Evolutionary conservation across 1,140 invertebrate genomes (phyloP).

Genomic region (Papilio machaon): DNA sequence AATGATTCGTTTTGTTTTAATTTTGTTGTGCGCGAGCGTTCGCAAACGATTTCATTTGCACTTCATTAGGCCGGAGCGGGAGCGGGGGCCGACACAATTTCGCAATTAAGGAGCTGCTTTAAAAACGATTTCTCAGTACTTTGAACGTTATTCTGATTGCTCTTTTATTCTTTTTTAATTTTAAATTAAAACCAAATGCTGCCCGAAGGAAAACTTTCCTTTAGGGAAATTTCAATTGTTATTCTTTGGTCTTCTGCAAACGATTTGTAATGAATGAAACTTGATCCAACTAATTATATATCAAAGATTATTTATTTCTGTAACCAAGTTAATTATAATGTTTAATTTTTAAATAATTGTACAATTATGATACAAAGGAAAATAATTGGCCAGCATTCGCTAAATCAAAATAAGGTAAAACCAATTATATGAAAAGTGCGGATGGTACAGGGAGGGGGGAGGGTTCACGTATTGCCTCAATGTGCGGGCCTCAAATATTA

Average conservation of each 20-base stretch:
- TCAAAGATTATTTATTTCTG: background rate
- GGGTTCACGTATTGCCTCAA: background rate
- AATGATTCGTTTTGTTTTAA: background rate
- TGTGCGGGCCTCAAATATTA: background rate
- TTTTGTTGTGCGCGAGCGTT: background rate
- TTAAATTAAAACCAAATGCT: background rate
- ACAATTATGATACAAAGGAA: background rate
- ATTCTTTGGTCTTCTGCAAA: background rate
- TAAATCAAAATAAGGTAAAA: constrained; percentile 1
- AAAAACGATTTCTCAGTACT: constrained; percentile 23
- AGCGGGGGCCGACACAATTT: constrained; percentile 13
- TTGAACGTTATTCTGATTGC: constrained; percentile 5
- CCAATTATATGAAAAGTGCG: background rate
- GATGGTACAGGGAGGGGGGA: background rate
- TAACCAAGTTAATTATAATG: background rate
- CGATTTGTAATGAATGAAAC: background rate
- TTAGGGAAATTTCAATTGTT: background rate
- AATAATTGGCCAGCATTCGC: background rate
- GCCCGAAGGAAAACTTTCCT: background rate
- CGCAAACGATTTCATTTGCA: constrained; percentile 14
- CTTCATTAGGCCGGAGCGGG: background rate
- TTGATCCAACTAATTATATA: background rate
- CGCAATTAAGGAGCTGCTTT: constrained; percentile 16
- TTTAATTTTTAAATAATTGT: background rate
- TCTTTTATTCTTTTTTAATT: constrained; percentile 2